A percentile compares a stretch with the other conserved stretches of the same genome.
These are phyloP conservation scores for Chrysoperla carnea DNA, from an alignment of 1,140 invertebrate genomes.

Conservation along the genomic window DNA sequence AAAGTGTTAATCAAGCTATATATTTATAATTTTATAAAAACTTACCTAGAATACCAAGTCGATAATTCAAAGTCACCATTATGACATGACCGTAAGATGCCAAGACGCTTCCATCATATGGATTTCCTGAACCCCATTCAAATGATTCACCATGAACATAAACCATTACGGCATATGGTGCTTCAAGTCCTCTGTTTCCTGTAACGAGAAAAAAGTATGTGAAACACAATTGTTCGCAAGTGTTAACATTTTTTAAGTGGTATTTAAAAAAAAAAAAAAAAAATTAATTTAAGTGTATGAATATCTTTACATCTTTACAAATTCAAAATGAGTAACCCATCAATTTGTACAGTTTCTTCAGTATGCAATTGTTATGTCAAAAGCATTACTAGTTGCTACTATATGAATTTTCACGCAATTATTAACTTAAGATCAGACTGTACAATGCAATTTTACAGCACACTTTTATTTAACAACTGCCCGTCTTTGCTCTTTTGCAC, in stretches of 20 bases:
- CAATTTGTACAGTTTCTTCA: too few species aligned
- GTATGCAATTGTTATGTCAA: too few species aligned
- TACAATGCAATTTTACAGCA: too few species aligned
- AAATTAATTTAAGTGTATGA: neutral
- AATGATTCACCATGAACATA: constrained; percentile 73
- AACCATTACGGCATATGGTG: constrained; percentile 62
- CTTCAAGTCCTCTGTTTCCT: constrained; percentile 57
- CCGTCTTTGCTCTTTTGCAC: too few species aligned
- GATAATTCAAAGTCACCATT: constrained; percentile 79
- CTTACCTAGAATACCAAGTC: constrained; percentile 73
- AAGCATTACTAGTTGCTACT: too few species aligned
- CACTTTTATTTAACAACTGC: too few species aligned
- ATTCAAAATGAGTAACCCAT: too few species aligned
- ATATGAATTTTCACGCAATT: too few species aligned
- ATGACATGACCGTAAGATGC: constrained; percentile 75
- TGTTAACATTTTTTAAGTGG: constrained; percentile 2
- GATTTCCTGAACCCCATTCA: constrained; percentile 70
- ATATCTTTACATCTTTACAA: neutral
- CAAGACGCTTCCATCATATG: constrained; percentile 74
- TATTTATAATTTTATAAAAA: too few species aligned
- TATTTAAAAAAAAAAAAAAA: constrained; percentile 1
- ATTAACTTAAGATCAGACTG: too few species aligned
- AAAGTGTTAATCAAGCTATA: too few species aligned
- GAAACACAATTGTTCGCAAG: constrained; percentile 1
- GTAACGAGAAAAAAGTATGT: constrained; percentile 12